Evolutionary conservation across 2,888 invertebrate genomes (phyloP).

Genomic region (Hypomecis atomaria): DNA sequence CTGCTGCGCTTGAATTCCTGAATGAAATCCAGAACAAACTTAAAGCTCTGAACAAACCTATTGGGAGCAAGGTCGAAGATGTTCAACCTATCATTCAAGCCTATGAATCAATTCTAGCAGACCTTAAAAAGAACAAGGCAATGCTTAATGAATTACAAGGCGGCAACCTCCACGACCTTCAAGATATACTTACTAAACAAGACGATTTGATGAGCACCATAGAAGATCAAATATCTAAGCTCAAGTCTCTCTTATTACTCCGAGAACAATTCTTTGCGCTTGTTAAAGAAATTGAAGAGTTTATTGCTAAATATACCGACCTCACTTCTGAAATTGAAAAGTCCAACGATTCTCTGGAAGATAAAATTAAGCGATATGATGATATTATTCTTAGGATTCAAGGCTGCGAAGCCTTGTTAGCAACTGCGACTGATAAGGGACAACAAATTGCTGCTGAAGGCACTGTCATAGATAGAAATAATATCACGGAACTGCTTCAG

Average conservation of each 20-base stretch:
- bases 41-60: conserved; percentile 92
- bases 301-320: conserved; percentile 94
- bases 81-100: conserved; percentile 92
- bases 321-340: conserved; percentile 94
- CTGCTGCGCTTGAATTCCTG: conserved; percentile 92
- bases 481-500: conserved; percentile 94
- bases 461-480: conserved; percentile 93
- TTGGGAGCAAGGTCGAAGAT: conserved; percentile 94
- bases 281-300: conserved; percentile 94
- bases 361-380: conserved; percentile 94
- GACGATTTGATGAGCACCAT: conserved; percentile 94
- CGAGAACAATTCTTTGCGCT: conserved; percentile 95
- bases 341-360: conserved; percentile 91
- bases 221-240: conserved; percentile 92
- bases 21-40: conserved; percentile 93
- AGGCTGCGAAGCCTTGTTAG: conserved; percentile 94
- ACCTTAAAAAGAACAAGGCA: conserved; percentile 90
- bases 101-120: conserved; percentile 91
- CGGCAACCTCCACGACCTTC: conserved; percentile 90
- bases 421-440: conserved; percentile 95
- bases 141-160: conserved; percentile 91
- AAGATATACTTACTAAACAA: conserved; percentile 91
- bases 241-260: conserved; percentile 90
- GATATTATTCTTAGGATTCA: conserved; percentile 94
- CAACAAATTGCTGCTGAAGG: conserved; percentile 97